Evolutionary conservation across 1,140 invertebrate species (phyloP).

Genomic region (Coenobita brevimanus): DNA sequence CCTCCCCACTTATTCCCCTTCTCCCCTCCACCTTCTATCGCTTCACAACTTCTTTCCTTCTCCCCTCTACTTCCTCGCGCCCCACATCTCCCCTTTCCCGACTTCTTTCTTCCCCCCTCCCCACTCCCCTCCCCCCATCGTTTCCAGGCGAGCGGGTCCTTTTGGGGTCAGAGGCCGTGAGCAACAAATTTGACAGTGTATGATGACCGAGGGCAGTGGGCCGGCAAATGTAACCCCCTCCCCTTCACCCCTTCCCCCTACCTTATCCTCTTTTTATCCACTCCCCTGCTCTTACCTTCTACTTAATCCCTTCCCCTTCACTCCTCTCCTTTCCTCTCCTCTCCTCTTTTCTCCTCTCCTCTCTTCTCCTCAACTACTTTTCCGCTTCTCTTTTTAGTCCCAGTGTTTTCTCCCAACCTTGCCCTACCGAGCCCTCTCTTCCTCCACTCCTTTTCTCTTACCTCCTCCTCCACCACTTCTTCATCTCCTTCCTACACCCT

Average conservation of each 20-base stretch:
- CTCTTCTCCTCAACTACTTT: not conserved
- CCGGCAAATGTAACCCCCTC: conserved; percentile 1
- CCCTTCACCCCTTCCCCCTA: not conserved
- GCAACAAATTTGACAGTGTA: conserved; percentile 41
- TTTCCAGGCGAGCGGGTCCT: conserved; percentile 4
- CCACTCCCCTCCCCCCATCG: not conserved
- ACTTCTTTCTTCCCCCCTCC: not conserved
- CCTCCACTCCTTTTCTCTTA: not conserved
- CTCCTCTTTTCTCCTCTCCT: not conserved
- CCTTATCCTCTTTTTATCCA: not conserved
- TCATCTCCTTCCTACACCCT: too few relatives aligned
- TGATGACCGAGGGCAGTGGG: conserved; percentile 6
- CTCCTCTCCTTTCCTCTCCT: not conserved
- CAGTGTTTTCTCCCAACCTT: too few relatives aligned
- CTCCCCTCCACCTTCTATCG: too few relatives aligned
- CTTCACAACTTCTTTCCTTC: too few relatives aligned
- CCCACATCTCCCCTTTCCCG: not conserved
- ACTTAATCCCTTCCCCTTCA: not conserved
- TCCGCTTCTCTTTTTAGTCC: not conserved
- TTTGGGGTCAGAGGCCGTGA: conserved; percentile 2
- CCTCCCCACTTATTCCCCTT: not conserved
- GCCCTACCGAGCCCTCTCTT: not conserved
- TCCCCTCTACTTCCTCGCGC: not conserved
- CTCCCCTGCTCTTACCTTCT: not conserved
- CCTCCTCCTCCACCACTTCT: too few relatives aligned